These are phyloP conservation scores for Athalia rosae DNA, from an alignment of 2,888 invertebrate genomes.

Conservation along the genomic window DNA sequence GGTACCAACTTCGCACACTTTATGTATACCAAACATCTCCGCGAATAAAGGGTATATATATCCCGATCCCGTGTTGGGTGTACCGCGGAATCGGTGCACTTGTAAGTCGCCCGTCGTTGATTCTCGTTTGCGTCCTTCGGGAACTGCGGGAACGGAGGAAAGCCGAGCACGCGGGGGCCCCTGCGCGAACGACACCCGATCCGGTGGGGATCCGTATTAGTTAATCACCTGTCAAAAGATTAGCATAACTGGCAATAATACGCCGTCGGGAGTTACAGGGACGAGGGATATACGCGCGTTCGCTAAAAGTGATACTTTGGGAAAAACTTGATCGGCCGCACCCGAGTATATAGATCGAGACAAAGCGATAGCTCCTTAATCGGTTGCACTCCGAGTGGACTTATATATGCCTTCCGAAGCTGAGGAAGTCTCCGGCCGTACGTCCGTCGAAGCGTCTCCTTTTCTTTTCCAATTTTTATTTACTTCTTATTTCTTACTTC, in stretches of 20 bases:
- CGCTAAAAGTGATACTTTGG: constrained; percentile 33
- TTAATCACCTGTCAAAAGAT: constrained; percentile 41
- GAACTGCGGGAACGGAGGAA: not conserved
- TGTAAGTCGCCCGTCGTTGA: not conserved
- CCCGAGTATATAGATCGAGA: constrained; percentile 5
- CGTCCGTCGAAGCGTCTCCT: not conserved
- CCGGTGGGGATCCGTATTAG: constrained; percentile 27
- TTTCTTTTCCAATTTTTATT: not conserved
- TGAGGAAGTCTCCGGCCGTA: constrained; percentile 15
- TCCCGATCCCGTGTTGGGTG: not conserved
- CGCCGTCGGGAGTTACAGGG: constrained; percentile 17
- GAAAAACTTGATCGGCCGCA: constrained; percentile 39
- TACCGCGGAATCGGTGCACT: too few relatives aligned
- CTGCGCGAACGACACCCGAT: not conserved
- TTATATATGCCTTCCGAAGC: not conserved
- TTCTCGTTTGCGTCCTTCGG: constrained; percentile 1
- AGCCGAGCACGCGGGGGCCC: not conserved
- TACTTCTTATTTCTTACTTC: not conserved
- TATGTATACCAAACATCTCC: too few relatives aligned
- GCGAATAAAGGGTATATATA: not conserved
- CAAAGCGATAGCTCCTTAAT: constrained; percentile 30
- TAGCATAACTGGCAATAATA: constrained; percentile 41
- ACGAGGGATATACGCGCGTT: too few relatives aligned
- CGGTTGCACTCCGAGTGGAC: constrained; percentile 26
- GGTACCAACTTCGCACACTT: not conserved